Evolutionary conservation across 2,888 invertebrate species (phyloP).

Genomic region (Nemotelus pantherinus): DNA sequence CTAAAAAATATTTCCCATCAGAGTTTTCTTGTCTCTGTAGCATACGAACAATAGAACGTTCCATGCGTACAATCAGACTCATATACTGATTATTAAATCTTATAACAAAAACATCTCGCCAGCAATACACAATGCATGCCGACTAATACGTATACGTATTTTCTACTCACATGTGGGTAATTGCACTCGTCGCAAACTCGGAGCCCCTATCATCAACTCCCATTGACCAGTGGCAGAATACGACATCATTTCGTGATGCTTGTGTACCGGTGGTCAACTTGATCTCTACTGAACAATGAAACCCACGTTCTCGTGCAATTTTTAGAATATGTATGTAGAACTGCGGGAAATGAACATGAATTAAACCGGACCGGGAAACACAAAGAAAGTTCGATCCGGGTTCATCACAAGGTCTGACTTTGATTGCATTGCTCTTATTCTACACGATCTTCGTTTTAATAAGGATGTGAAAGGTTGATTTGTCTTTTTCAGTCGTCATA

Average conservation of each 20-base stretch:
- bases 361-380: neutral
- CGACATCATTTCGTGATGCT: too few species aligned
- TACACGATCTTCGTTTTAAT: neutral
- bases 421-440: neutral
- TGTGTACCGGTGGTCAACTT: neutral
- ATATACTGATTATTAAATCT: too few species aligned
- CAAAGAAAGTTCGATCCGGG: slow-evolving; percentile 8
- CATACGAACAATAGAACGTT: too few species aligned
- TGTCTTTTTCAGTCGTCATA: too few species aligned
- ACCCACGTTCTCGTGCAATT: neutral
- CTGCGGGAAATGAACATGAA: too few species aligned
- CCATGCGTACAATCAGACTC: too few species aligned
- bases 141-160: neutral
- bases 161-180: neutral
- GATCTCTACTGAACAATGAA: neutral
- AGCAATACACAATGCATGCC: neutral
- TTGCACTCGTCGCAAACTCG: too few species aligned
- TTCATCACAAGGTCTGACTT: neutral
- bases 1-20: too few species aligned
- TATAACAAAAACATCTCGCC: neutral
- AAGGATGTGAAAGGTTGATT: slow-evolving; percentile 14
- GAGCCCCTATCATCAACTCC: neutral
- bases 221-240: too few species aligned
- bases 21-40: too few species aligned
- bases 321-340: too few species aligned